Conservation (phyloP, 2,888 invertebrate species). For the Camponotus fellah region DNA sequence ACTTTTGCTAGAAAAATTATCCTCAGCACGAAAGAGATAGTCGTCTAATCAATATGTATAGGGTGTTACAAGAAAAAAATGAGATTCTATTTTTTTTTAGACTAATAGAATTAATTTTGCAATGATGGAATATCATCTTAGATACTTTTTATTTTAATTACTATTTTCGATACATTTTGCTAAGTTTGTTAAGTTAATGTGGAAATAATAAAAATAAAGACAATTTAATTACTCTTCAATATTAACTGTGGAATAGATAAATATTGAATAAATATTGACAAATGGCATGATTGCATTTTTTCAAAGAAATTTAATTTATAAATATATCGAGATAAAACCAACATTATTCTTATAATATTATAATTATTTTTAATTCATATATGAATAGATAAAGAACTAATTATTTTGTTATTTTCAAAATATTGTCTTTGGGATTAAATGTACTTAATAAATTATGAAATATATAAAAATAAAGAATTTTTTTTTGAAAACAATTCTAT, state of each 20-base stretch:
- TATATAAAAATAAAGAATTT: not conserved
- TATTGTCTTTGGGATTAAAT: conserved; percentile 1
- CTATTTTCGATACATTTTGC: not conserved
- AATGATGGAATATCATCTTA: conserved; percentile 3
- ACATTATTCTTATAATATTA: conserved; percentile 22
- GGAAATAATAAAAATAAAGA: not conserved
- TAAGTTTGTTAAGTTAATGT: conserved; percentile 17
- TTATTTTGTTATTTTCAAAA: conserved; percentile 14
- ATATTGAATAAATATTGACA: conserved; percentile 2
- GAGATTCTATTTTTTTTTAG: conserved; percentile 13
- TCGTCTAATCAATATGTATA: conserved; percentile 29
- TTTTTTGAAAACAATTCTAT: not conserved
- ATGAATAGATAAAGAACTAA: not conserved
- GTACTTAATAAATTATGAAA: not conserved
- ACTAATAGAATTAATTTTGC: conserved; percentile 18
- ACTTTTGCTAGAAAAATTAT: conserved; percentile 30
- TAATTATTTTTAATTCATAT: conserved; percentile 32
- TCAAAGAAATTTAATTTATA: not conserved
- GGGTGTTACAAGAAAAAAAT: conserved; percentile 28
- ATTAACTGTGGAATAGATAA: not conserved
- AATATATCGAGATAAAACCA: not conserved
- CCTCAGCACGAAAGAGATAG: conserved; percentile 2
- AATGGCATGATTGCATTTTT: conserved; percentile 3
- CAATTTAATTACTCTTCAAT: conserved; percentile 26
- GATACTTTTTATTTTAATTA: conserved; percentile 13